Evolutionary conservation across 2,888 invertebrate species (phyloP).

Genomic region (Phaedon cochleariae): DNA sequence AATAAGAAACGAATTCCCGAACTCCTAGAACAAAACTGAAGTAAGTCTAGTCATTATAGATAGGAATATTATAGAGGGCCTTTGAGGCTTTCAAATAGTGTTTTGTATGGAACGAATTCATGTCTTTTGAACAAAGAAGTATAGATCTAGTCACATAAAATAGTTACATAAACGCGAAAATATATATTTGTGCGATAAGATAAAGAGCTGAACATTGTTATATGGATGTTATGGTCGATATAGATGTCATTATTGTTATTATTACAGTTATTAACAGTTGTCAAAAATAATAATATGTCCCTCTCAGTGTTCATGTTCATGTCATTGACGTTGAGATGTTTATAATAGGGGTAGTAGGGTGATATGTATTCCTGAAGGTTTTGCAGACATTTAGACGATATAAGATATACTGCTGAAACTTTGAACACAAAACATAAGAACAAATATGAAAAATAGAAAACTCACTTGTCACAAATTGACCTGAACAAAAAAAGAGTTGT

Average conservation of each 20-base stretch:
- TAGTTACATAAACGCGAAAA: not conserved
- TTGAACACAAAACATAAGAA: too few species aligned
- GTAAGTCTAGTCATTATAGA: not conserved
- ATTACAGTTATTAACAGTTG: not conserved
- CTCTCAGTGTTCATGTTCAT: not conserved
- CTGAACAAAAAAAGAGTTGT: too few species aligned
- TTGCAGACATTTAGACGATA: not conserved
- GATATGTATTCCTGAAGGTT: not conserved
- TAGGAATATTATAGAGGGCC: not conserved
- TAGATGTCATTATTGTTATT: slow-evolving; percentile 1
- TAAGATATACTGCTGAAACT: too few species aligned
- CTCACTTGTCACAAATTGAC: too few species aligned
- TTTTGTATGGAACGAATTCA: not conserved
- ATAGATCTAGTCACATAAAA: not conserved
- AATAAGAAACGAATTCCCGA: not conserved
- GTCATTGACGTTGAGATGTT: not conserved
- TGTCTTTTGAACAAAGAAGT: not conserved
- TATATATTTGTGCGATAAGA: slow-evolving; percentile 8
- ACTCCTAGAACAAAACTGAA: not conserved
- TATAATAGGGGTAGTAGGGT: not conserved
- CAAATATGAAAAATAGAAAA: too few species aligned
- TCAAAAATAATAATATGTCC: not conserved
- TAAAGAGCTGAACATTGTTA: slow-evolving; percentile 24
- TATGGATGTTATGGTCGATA: slow-evolving; percentile 29
- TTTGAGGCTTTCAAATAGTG: too few species aligned